These are phyloP conservation scores for Sinosuthora webbiana DNA, from an alignment of 2,113 vertebrate species.

Conservation along the genomic window DNA sequence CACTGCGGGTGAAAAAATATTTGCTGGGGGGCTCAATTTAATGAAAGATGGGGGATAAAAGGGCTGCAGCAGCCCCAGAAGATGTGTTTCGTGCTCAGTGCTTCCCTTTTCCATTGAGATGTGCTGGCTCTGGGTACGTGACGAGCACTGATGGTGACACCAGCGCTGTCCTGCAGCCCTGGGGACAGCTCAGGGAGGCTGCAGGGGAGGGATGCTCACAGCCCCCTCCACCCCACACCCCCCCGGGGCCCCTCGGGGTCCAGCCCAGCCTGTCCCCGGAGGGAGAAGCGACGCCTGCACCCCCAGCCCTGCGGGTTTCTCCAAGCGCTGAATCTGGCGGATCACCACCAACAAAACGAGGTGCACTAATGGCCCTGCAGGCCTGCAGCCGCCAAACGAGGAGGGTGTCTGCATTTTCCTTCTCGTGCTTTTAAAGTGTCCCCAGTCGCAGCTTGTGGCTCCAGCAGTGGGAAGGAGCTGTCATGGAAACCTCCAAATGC, in stretches of 20 bases:
- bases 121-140: background rate
- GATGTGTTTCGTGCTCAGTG: background rate
- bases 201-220: background rate
- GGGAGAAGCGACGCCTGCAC: rapidly evolving
- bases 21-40: background rate
- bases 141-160: background rate
- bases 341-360: background rate
- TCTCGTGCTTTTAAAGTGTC: conserved; percentile 18
- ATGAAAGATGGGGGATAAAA: background rate
- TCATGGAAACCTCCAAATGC: conserved; percentile 68
- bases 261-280: background rate
- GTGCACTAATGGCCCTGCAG: background rate
- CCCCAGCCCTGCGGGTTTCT: background rate
- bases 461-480: conserved; percentile 59
- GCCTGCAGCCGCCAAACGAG: background rate
- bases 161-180: no score
- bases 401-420: background rate
- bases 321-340: background rate
- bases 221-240: background rate
- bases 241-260: rapidly evolving
- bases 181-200: background rate
- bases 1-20: background rate
- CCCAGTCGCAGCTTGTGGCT: conserved; percentile 22
- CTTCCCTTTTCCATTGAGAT: background rate
- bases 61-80: background rate